Evolutionary conservation across 1,140 invertebrate species (phyloP), one percentile per base, ranked within the genome.

Genomic region (Drosophila sechellia): DNA sequence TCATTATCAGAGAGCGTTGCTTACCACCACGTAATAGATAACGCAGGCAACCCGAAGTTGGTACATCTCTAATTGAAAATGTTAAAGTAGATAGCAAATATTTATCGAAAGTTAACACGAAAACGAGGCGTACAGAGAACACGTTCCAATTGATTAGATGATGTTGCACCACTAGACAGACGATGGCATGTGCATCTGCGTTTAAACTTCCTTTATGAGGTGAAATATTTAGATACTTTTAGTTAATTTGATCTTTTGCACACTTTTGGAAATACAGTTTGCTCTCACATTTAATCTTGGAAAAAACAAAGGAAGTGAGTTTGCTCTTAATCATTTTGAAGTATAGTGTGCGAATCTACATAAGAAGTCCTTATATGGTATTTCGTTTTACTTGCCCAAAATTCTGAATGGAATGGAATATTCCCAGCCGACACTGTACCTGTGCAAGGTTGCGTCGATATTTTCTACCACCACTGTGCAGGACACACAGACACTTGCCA

Each of bases 61-160:
- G 76, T 89, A 87, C 84, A 87, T 73, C 75, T 87, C 83, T 87
- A 87, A 87, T 87, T 87, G 84, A 87, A 87, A 87, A 89, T 87
- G 83, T 87, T 83, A 72, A 81, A 89, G 84, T 60, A 77, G 83
- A 86, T 86, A 76, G 83, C 76, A 83, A 86, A 86, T 86, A 83
- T 87, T 86, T 89, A 86, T 86, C 83, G 66, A 66, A 74, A 68
- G 65, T 77, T 81, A 60, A 83, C 79, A 81, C 79, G 68, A 57
- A 59, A 74, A 73, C 48, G 70, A 59, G 49, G 57, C 75, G 40
- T 53, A 39, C 54, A 6, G 20, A 35, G 79, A 71, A 83, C 83
- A 86, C 83, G 83, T 83, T 87, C 63, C 49, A 52, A 59, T 81
- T 83, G 79, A 86, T 86, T 83, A 52, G 78, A 64, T 74, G 56